Percentiles rank a stretch among this genome's conserved stretches.
These are phyloP conservation scores for Gallinago solitaria DNA, from an alignment of 2,797 vertebrate species.

Conservation along the genomic window DNA sequence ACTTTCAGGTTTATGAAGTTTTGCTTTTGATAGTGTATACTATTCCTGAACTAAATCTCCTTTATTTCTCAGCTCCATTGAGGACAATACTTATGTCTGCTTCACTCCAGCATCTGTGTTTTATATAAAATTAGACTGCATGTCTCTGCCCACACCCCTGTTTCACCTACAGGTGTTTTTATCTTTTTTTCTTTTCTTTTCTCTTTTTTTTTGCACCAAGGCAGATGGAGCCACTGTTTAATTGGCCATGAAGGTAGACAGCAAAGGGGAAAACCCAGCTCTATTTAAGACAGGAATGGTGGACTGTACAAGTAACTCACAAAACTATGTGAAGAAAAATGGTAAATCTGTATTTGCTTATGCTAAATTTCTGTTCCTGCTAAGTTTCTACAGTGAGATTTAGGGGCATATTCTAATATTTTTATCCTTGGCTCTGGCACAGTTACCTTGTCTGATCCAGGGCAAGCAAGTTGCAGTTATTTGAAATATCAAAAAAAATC, in stretches of 20 bases:
- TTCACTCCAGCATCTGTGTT: background rate
- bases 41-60: background rate
- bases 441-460: background rate
- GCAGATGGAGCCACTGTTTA: background rate
- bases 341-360: background rate
- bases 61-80: background rate
- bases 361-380: background rate
- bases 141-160: background rate
- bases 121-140: background rate
- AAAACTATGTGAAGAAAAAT: background rate
- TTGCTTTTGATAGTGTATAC: background rate
- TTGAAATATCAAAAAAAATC: background rate
- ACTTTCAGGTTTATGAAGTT: background rate
- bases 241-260: background rate
- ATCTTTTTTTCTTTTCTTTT: background rate
- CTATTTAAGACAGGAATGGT: background rate
- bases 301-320: background rate
- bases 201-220: background rate
- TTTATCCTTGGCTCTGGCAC: background rate
- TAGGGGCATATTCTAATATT: background rate
- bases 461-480: background rate
- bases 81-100: background rate
- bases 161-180: background rate
- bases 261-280: background rate
- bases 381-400: background rate